Conservation (phyloP, 1,140 invertebrate genomes). For the Camponotus floridanus region DNA sequence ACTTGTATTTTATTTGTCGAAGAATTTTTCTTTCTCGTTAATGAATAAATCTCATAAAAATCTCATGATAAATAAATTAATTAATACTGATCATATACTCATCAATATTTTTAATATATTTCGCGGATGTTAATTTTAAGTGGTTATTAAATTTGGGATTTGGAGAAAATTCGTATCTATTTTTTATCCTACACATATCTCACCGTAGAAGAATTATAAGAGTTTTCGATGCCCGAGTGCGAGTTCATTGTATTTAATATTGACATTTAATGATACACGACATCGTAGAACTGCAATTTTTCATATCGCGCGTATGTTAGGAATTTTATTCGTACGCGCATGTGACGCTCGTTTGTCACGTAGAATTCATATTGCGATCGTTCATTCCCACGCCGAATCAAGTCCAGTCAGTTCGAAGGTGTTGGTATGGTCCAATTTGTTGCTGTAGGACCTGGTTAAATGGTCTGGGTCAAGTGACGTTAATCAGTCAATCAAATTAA, state of each 20-base stretch:
- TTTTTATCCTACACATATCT: background rate
- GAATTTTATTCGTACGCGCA: slow-evolving; percentile 23
- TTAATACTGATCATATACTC: no score
- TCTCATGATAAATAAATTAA: no score
- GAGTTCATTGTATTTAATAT: background rate
- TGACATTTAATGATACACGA: background rate
- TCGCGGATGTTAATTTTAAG: background rate
- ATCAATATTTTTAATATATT: slow-evolving; percentile 20
- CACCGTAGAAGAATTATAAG: background rate
- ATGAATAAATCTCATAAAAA: no score
- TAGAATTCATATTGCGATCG: slow-evolving; percentile 48
- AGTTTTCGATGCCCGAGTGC: background rate
- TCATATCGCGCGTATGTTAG: background rate
- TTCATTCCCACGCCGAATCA: slow-evolving; percentile 78
- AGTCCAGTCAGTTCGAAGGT: slow-evolving; percentile 63
- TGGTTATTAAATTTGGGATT: background rate
- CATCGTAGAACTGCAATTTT: background rate
- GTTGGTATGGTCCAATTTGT: slow-evolving; percentile 47
- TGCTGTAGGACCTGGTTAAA: slow-evolving; percentile 68
- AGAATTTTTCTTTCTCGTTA: no score
- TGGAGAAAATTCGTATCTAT: background rate
- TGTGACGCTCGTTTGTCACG: slow-evolving; percentile 29
- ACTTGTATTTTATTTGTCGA: no score
- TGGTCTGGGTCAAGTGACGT: slow-evolving; percentile 70
- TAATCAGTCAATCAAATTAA: slow-evolving; percentile 76